phyloP scores from a whole-genome alignment of 2,113 vertebrate species.

The Hyperopisus bebe region DNA sequence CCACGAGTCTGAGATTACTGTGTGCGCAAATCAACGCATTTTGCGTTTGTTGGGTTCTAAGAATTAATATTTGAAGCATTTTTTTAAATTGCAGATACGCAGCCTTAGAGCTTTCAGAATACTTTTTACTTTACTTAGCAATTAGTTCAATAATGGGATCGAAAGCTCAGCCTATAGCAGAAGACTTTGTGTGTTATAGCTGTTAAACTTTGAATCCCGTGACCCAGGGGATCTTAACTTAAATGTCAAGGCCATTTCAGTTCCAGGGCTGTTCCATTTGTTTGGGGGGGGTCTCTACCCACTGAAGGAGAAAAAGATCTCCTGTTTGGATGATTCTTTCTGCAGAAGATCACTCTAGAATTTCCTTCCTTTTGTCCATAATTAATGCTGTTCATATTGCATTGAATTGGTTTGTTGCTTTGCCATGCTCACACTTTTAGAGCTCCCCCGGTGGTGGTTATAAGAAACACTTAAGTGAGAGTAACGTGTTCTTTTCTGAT shows the following conservation, averaged over 20 bases:
- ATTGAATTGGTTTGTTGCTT: neutral
- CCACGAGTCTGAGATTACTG: too few relatives aligned
- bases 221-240: neutral
- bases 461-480: neutral
- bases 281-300: neutral
- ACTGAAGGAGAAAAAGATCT: neutral
- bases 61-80: too few relatives aligned
- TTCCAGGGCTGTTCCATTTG: neutral
- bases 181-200: neutral
- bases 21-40: too few relatives aligned
- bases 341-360: neutral
- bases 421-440: neutral
- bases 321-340: neutral
- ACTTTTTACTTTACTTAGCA: neutral
- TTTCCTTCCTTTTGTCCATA: neutral
- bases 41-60: too few relatives aligned
- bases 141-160: neutral
- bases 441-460: neutral
- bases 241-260: neutral
- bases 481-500: neutral
- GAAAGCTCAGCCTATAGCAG: neutral
- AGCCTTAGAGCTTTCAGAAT: neutral
- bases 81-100: neutral
- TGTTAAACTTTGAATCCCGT: neutral
- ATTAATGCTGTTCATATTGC: neutral